Base-by-base conservation (phyloP, 2,888 invertebrate genomes). In the Caenorhabditis wallacei region DNA sequence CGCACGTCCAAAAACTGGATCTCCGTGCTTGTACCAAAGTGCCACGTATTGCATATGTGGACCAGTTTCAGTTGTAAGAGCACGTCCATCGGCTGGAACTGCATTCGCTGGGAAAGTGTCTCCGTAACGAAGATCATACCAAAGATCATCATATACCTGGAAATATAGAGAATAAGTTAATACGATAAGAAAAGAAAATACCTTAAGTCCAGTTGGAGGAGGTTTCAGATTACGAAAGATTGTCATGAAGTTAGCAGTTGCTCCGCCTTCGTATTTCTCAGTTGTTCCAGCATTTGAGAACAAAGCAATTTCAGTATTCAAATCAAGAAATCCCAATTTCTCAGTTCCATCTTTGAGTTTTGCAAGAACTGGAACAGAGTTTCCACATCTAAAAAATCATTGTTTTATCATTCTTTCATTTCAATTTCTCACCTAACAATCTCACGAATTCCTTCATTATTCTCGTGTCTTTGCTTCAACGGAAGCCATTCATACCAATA, bases 11-110 rank as follows among this genome's bases (percentile, higher is more conserved):
- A 88, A 88, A 26, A 88, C 85, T 16, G 88, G 88, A 20, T 88
- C 84, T 51, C 88, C 88, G 80, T 88, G 88, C 61, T 88, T 88
- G 82, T 88, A 88, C 88, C 88, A 88, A 20, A 88, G 85, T 5
- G 88, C 88, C 48, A 88, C 87, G 81, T 86, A 88, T 71, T 87
- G 85, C 80, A 83, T 81, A 61, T 85, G 86, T 40, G 84, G 84
- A 24, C 87, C 85, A 8, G 79, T 80, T 22, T 84, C 84, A 2
- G 84, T 82, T 30, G 61, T 83, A 35, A 88, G 82, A 20, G 80
- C 75, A 56, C 87, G 85, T 35, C 82, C 84, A 75, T 85, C 86
- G 24, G 85, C 87, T 46, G 84, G 86, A 46, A 87, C 80, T 8
- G 84, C 86, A 35, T 80, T 72, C 56, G 79, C 59, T 35, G 88